Evolutionary conservation across 2,797 vertebrate species (phyloP), one percentile per base, ranked within the genome.

Genomic region (Eutrigla gurnardus): DNA sequence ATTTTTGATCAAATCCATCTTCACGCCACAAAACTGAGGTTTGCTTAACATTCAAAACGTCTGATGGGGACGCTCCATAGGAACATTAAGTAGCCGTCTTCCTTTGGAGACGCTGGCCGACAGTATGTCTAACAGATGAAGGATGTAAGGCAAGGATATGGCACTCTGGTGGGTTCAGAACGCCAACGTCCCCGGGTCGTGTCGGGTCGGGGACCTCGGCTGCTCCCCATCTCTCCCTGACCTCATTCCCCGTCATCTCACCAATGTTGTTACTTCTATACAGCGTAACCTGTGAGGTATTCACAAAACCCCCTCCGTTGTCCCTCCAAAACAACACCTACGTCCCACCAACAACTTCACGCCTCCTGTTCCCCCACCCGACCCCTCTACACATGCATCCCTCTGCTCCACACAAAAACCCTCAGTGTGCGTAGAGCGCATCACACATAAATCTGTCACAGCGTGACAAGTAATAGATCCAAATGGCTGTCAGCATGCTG

Each of bases 401-500:
- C 54, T 69, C 39, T 40, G 37, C 67, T 72, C 70, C 58, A 66
- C 73, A 80, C 79, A 79, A 82, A 73, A 72, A 33, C 72, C 25
- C 64, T 78, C 76, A 80, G 68, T 71, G 72, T 77, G 80, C 36
- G 17, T 55, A 73, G 69, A 84, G 79, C 68, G 55, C 83, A 82
- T 80, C 65, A 53, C 35, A 32, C 64, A 70, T 90, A 91, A 92
- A 94, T 93, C 89, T 91, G 87, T 80, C 89, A 69, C 32, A 17
- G 64, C 64, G 0, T 57, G 74, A 83, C 86, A 89, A 83, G 83
- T 85, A 81, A 91, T 88, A 75, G 83, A 89, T 91, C 74, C 87
- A 91, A 91, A 93, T 85, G 85, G 85, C 80, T 80, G 89, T 86
- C 80, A 80, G 84, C 81, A 80, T 80, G 79, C 82, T 65, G 82